A percentile compares a stretch with the other conserved stretches of the same genome.
phyloP scores from a whole-genome alignment of 2,113 vertebrate species.

The Colius striatus region DNA sequence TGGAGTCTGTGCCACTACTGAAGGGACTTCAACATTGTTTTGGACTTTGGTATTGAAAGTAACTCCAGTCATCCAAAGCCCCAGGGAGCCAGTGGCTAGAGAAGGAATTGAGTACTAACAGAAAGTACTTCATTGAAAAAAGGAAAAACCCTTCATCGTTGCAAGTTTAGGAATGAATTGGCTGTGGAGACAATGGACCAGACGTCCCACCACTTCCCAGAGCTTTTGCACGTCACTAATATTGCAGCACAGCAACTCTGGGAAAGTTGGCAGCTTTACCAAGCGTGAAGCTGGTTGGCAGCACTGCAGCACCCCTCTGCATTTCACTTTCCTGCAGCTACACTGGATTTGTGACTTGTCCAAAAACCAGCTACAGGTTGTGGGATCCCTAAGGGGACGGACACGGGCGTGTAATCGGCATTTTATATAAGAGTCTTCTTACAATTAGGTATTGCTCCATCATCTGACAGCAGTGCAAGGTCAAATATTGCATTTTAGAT shows the following conservation, averaged over 20 bases:
- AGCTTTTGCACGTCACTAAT: not conserved
- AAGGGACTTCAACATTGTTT: not conserved
- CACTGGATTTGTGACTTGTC: not conserved
- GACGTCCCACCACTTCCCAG: not conserved
- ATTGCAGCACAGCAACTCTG: not conserved
- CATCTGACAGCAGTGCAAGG: slow-evolving; percentile 79
- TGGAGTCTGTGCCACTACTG: not conserved
- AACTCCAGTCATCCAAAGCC: not conserved
- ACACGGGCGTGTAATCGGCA: slow-evolving; percentile 50
- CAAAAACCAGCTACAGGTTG: not conserved
- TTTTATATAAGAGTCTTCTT: slow-evolving; percentile 67
- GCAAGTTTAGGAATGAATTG: not conserved
- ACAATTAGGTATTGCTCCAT: slow-evolving; percentile 69
- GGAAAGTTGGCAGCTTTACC: not conserved
- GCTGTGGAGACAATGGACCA: not conserved
- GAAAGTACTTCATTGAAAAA: not conserved
- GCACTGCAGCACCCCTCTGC: not conserved
- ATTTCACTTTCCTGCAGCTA: not conserved
- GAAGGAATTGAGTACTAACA: not conserved
- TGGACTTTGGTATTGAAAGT: not conserved
- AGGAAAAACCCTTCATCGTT: not conserved
- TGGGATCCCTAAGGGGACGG: not conserved
- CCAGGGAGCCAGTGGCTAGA: not conserved
- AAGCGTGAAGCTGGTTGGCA: not conserved
- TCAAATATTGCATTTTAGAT: slow-evolving; percentile 72